Evolutionary conservation across 2,888 invertebrate species (phyloP).

Genomic region (Trissoscelio sp.): DNA sequence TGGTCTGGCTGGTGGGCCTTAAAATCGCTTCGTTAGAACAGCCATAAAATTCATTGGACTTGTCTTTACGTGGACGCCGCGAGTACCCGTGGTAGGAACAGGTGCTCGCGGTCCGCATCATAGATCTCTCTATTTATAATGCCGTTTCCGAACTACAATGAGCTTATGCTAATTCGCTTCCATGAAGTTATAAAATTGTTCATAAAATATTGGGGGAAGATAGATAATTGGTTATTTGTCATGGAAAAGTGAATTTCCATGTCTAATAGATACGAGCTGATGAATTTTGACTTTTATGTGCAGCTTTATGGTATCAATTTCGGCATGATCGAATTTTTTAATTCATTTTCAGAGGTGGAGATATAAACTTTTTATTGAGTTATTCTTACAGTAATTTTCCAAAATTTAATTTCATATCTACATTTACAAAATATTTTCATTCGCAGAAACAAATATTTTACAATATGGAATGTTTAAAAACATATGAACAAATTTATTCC

Average conservation of each 20-base stretch:
- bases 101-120: constrained; percentile 75
- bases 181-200: constrained; percentile 25
- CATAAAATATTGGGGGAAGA: background rate
- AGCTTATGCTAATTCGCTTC: constrained; percentile 42
- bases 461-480: too few species aligned
- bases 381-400: too few species aligned
- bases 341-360: too few species aligned
- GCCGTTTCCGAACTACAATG: constrained; percentile 48
- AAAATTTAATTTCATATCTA: too few species aligned
- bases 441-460: too few species aligned
- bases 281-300: constrained; percentile 21
- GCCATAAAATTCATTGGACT: constrained; percentile 80
- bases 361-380: too few species aligned
- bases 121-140: constrained; percentile 73
- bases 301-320: constrained; percentile 9
- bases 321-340: background rate
- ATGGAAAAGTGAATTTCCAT: constrained; percentile 17
- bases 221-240: constrained; percentile 6
- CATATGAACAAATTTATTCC: too few species aligned
- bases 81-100: constrained; percentile 74
- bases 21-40: constrained; percentile 81
- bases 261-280: background rate
- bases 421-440: too few species aligned
- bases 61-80: constrained; percentile 71
- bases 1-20: constrained; percentile 76